Conservation (phyloP, 2,888 invertebrate species). For the Mycalesis mineus region DNA sequence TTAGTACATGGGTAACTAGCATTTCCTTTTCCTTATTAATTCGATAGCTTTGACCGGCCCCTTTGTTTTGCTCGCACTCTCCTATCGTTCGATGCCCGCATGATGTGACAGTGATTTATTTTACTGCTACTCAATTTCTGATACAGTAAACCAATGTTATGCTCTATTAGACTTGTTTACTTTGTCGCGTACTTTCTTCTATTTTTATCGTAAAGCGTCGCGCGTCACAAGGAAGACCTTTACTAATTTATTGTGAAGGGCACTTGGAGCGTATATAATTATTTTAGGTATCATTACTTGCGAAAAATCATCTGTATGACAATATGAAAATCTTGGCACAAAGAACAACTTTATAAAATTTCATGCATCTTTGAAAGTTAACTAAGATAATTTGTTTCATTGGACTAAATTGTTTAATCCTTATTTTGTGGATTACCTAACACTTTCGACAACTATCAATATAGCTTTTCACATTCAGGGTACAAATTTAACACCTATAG, state of each 20-base stretch:
- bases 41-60: slow-evolving; percentile 36
- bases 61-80: slow-evolving; percentile 44
- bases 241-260: slow-evolving; percentile 23
- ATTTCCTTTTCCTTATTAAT: slow-evolving; percentile 27
- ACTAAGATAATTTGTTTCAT: too few relatives aligned
- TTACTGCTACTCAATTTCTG: slow-evolving; percentile 26
- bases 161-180: slow-evolving; percentile 23
- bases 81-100: slow-evolving; percentile 31
- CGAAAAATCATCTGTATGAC: background rate
- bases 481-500: too few relatives aligned
- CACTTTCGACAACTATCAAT: too few relatives aligned
- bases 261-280: slow-evolving; percentile 18
- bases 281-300: slow-evolving; percentile 28
- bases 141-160: slow-evolving; percentile 6
- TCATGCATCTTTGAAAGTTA: too few relatives aligned
- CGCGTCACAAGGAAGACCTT: slow-evolving; percentile 12
- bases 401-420: too few relatives aligned
- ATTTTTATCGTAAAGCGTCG: slow-evolving; percentile 28
- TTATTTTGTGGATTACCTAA: too few relatives aligned
- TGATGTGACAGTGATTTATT: slow-evolving; percentile 37
- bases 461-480: too few relatives aligned
- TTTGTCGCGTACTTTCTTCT: slow-evolving; percentile 36
- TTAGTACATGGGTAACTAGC: slow-evolving; percentile 69
- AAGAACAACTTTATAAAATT: too few relatives aligned
- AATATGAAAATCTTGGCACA: background rate